Percentiles rank a stretch among this genome's conserved stretches.
Evolutionary conservation across 30 jellyfish, hydroid and myxozoan genomes (phyloP).

Genomic region (Morbakka virulenta): DNA sequence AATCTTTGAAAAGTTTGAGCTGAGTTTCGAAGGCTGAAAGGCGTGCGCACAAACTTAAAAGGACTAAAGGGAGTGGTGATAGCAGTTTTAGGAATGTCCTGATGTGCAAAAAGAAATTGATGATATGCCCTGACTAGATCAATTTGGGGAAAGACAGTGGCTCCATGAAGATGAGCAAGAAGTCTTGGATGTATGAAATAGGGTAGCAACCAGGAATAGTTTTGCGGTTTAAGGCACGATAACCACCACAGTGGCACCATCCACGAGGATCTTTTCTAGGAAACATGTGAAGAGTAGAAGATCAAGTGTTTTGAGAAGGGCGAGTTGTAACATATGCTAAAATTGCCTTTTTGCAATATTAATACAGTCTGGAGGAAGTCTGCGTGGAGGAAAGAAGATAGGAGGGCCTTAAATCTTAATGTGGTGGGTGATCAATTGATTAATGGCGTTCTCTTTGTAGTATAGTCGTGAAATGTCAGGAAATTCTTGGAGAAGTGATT

Average conservation of each 20-base stretch:
- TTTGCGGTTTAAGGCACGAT: background rate
- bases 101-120: background rate
- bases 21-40: background rate
- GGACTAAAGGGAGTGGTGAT: background rate
- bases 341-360: conserved; percentile 34
- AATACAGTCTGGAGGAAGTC: conserved; percentile 48
- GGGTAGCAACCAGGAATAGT: background rate
- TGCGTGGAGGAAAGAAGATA: conserved; percentile 36
- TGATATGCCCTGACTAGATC: background rate
- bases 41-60: background rate
- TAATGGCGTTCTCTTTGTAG: conserved; percentile 4
- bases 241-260: background rate
- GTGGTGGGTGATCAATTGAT: conserved; percentile 34
- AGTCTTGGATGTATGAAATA: background rate
- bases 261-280: conserved; percentile 22
- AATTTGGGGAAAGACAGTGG: background rate
- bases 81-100: background rate
- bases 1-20: background rate
- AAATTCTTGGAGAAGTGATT: conserved; percentile 19
- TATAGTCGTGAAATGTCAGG: conserved; percentile 6
- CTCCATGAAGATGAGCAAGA: background rate
- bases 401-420: conserved; percentile 47
- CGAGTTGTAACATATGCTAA: conserved; percentile 65
- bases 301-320: conserved; percentile 45
- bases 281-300: conserved; percentile 56